Evolutionary conservation across 2,797 vertebrate genomes (phyloP).

Genomic region (Urophycis tenuis): DNA sequence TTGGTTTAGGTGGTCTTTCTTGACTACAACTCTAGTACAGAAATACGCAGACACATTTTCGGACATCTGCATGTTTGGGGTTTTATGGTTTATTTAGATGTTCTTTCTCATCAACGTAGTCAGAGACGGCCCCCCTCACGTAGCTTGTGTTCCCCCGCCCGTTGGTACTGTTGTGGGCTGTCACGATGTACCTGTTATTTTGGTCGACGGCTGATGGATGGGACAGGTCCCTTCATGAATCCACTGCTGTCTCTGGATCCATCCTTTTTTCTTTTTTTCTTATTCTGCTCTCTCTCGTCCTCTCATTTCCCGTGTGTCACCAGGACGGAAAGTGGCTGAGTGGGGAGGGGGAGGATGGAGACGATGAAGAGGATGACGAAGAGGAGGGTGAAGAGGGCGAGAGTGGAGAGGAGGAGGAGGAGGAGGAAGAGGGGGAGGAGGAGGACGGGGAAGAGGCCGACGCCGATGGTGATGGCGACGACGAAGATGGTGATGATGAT

Average conservation of each 20-base stretch:
- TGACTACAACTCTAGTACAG: too few relatives aligned
- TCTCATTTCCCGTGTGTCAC: not conserved
- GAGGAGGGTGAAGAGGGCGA: constrained; percentile 33
- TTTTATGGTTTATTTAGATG: too few relatives aligned
- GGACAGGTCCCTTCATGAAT: not conserved
- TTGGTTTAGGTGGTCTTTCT: too few relatives aligned
- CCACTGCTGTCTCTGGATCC: not conserved
- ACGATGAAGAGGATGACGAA: constrained; percentile 27
- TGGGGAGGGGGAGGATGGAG: constrained; percentile 38
- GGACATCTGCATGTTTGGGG: too few relatives aligned
- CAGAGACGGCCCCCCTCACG: not conserved
- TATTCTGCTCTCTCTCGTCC: too few relatives aligned
- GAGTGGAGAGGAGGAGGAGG: constrained; percentile 22
- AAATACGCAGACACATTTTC: too few relatives aligned
- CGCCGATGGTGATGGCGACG: not conserved
- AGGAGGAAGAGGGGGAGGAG: constrained; percentile 40
- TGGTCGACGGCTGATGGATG: not conserved
- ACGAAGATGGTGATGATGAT: constrained; percentile 11
- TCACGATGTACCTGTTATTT: not conserved
- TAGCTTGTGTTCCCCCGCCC: not conserved
- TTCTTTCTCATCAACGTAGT: not conserved
- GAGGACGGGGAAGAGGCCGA: constrained; percentile 31
- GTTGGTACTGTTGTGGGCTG: not conserved
- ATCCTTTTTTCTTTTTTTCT: too few relatives aligned
- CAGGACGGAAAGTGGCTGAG: constrained; percentile 84